Percentiles rank a stretch among this genome's conserved stretches.
Conservation (phyloP, 2,797 vertebrate genomes). For the Coccyzus lansbergi region DNA sequence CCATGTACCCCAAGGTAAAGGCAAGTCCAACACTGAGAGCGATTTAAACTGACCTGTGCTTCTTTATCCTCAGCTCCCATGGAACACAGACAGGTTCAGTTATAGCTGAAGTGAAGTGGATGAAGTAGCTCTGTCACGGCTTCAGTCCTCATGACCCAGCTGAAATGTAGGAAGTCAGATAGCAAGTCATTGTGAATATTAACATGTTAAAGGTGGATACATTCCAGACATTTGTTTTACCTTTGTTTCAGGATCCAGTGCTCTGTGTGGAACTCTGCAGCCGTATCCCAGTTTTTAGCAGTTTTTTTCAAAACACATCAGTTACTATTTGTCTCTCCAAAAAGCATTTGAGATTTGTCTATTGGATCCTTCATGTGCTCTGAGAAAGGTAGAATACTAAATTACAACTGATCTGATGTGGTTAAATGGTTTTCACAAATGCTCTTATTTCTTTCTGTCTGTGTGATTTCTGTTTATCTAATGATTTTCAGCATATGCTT, state of each 20-base stretch:
- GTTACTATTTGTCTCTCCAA: neutral
- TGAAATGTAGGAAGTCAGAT: neutral
- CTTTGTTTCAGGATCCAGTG: neutral
- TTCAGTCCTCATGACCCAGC: neutral
- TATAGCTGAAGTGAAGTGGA: neutral
- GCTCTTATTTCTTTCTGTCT: neutral
- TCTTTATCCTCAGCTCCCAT: neutral
- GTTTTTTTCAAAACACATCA: neutral
- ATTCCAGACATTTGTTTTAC: neutral
- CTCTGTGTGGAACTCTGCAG: neutral
- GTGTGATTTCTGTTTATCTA: neutral
- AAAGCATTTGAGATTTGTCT: neutral
- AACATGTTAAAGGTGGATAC: neutral
- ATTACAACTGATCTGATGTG: neutral
- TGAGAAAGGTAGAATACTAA: neutral
- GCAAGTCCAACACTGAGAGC: neutral
- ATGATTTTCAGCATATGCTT: neutral
- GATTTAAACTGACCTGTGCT: neutral
- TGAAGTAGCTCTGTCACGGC: neutral
- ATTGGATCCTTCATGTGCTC: neutral
- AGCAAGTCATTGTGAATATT: neutral
- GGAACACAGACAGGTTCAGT: neutral
- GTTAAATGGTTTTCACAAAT: neutral
- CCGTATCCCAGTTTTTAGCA: neutral
- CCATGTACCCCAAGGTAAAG: neutral